Evolutionary conservation across 2,888 invertebrate genomes (phyloP).

Genomic region (Griposia aprilina): DNA sequence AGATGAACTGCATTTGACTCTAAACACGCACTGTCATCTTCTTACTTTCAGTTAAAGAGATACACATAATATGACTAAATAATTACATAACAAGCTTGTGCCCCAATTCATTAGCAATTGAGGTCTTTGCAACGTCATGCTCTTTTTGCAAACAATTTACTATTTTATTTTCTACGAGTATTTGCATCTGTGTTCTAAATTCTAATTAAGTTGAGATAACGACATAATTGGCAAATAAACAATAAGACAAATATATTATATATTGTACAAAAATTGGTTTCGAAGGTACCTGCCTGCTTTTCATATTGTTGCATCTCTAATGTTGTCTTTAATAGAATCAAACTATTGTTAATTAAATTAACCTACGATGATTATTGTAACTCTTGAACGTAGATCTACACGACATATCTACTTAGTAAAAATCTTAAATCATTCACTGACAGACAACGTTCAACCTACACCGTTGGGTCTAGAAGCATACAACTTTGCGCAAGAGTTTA

Average conservation of each 20-base stretch:
- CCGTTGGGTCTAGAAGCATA: neutral
- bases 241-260: too few species aligned
- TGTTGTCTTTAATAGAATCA: neutral
- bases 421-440: neutral
- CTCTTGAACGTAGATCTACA: neutral
- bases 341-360: neutral
- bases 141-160: slow-evolving; percentile 4
- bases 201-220: slow-evolving; percentile 1
- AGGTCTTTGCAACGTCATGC: slow-evolving; percentile 27
- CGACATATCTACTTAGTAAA: neutral
- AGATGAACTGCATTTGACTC: slow-evolving; percentile 1
- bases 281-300: neutral
- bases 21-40: slow-evolving; percentile 13
- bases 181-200: neutral
- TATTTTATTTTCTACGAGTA: neutral
- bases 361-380: neutral
- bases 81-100: slow-evolving; percentile 23
- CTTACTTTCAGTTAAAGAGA: neutral
- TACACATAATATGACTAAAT: neutral
- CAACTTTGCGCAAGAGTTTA: neutral
- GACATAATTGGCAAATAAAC: slow-evolving; percentile 1
- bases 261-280: neutral
- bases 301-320: neutral
- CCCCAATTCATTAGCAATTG: slow-evolving; percentile 12
- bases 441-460: neutral